Evolutionary conservation across 2,888 invertebrate species (phyloP).

Genomic region (Schrankia costaestrigalis): DNA sequence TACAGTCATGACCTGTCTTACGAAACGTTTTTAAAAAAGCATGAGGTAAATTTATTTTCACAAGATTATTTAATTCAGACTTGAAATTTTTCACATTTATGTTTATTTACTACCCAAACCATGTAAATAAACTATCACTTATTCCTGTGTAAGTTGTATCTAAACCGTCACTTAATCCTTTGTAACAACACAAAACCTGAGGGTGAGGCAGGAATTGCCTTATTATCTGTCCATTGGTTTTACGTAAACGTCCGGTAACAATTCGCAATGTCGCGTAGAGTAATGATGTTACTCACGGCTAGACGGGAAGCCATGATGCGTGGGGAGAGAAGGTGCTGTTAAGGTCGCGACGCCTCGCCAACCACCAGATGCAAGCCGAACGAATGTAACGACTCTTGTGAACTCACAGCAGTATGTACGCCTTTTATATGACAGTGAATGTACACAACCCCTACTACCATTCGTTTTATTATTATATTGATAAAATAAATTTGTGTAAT

Average conservation of each 20-base stretch:
- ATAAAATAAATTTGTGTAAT: conserved; percentile 37
- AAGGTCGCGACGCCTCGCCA: conserved; percentile 38
- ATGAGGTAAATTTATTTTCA: no score
- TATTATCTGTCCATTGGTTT: background rate
- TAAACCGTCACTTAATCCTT: no score
- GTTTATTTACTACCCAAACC: no score
- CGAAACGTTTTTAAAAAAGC: no score
- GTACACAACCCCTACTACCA: conserved; percentile 64
- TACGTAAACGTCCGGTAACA: conserved; percentile 7
- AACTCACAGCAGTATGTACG: conserved; percentile 37
- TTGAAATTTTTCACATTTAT: no score
- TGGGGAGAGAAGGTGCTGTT: conserved; percentile 39
- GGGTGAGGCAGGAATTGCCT: background rate
- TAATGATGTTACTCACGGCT: conserved; percentile 58
- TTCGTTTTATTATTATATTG: conserved; percentile 36
- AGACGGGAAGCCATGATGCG: conserved; percentile 64
- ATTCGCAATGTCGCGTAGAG: conserved; percentile 25
- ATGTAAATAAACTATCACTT: no score
- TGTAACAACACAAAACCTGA: no score
- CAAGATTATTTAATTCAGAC: no score
- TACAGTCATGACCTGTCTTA: no score
- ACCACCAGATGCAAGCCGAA: conserved; percentile 39
- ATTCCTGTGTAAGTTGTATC: no score
- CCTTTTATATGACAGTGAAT: conserved; percentile 74
- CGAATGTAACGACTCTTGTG: conserved; percentile 52